Base-by-base conservation (phyloP, 2,888 invertebrate species). In the Drosophila kambysellisi region DNA sequence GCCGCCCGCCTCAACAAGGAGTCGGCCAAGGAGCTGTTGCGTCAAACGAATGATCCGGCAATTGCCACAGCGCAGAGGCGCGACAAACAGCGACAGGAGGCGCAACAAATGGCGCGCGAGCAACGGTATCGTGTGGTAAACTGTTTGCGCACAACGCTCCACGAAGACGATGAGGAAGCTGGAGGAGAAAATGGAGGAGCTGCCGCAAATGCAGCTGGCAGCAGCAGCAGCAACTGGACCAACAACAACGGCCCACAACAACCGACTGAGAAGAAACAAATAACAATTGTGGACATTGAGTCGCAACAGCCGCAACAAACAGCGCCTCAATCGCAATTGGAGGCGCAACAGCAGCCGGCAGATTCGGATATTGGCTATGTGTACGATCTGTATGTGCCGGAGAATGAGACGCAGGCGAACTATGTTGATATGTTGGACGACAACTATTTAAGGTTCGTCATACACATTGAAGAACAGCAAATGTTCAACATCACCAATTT, bases 351-450 rank as follows among this genome's bases (percentile, higher is more conserved):
- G 29, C 70, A 69, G 70, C 88, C 90, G 15, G 86, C 86, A 30
- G 91, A 92, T 71, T 91, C 91, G 9, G 91, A 93, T 50, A 81
- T 90, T n/a, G 91, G 92, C 60, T 95, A 94, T 91, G 95, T 95
- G 9, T 96, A 95, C 79, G 95, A 96, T 92, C 93, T 95, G 35
- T 96, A 96, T 92, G 94, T 95, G 83, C 94, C 95, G 12, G 92
- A 94, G 79, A 93, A 93, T 76, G 93, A 94, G 29, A 93, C 94
- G 76, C 93, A 94, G 52, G 93, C 93, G 43, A 93, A 94, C 70
- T 87, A 93, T 76, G 91, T 92, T 67, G 92, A 93, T 83, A 83
- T 92, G 67, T 89, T 91, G 87, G 92, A 92, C 64, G 92, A 92
- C 85, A 92, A 92, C 85, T 91, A 92, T 80, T 72, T 92, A 92